Base-by-base conservation (phyloP, 1,140 invertebrate species). In the Mactra quadrangularis region DNA sequence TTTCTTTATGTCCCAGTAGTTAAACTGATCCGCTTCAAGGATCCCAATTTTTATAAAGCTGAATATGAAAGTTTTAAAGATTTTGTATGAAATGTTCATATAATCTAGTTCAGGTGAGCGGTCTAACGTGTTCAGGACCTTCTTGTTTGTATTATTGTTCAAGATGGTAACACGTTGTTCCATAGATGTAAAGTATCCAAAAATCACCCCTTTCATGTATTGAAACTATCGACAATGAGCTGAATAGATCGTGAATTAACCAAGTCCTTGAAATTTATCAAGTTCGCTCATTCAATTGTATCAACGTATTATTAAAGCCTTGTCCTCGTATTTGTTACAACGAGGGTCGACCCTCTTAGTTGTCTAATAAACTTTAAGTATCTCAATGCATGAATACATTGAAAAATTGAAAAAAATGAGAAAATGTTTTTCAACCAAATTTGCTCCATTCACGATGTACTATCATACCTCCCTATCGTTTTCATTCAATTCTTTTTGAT, bases 201-300 rank as follows among this genome's bases (percentile, higher is more conserved):
- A n/a, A 41, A 81, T 81, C 53, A 81, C 71, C 71, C 66, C 77
- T 81, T 81, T 81, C 77, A 81, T 81, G 77, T 81, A 71, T 81
- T 71, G 77, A 81, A 71, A 81, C 77, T 81, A 57, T 71, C 71
- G 33, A 81, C 77, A 81, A 81, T 81, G 29, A 60, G 45, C 47
- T 71, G 77, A 81, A 81, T 81, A 81, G 50, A 71, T 81, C 71
- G 77, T 81, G 71, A 81, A 81, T 81, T 81, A 81, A 66, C 57
- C 60, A 66, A 52, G 52, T 52, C 47, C 77, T 81, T 45, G 64
- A 81, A 55, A 71, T 70, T 70, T 33, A 71, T 81, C 77, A 71
- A 81, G 47, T 71, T 66, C 29, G 59, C 45, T 25, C 47, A 31
- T 52, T 81, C 27, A 71, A 71, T 81, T 31, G 64, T 22, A 27